Percentiles rank a stretch among this genome's conserved stretches.
These are phyloP conservation scores for Lasius fuliginosus DNA, from an alignment of 2,888 invertebrate species.

Conservation along the genomic window DNA sequence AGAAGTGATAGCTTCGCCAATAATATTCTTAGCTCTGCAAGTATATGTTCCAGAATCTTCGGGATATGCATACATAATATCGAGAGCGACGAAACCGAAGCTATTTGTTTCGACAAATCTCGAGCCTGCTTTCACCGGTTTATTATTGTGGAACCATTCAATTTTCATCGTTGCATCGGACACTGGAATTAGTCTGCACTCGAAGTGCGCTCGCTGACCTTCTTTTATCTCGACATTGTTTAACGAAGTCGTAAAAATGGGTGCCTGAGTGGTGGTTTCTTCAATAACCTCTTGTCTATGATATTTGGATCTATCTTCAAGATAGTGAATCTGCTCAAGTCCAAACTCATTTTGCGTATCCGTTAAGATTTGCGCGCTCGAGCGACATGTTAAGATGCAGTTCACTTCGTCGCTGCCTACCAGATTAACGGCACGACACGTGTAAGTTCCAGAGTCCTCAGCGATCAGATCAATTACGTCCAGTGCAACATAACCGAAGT, in stretches of 20 bases:
- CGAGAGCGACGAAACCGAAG: constrained; percentile 98
- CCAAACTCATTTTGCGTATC: constrained; percentile 95
- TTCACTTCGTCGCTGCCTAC: constrained; percentile 95
- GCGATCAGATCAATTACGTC: constrained; percentile 98
- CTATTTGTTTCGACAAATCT: constrained; percentile 98
- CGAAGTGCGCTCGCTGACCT: constrained; percentile 97
- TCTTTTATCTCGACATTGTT: constrained; percentile 97
- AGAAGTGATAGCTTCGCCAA: constrained; percentile 97
- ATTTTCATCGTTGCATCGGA: constrained; percentile 97
- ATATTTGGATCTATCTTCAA: constrained; percentile 94
- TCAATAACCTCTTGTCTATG: constrained; percentile 92
- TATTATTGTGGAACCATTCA: constrained; percentile 98
- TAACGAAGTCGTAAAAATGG: constrained; percentile 96
- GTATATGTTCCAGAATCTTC: constrained; percentile 99
- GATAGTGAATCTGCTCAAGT: constrained; percentile 94
- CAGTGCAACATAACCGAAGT: constrained; percentile 99
- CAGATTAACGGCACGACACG: constrained; percentile 96
- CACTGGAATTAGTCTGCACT: constrained; percentile 97
- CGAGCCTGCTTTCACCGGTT: constrained; percentile 96
- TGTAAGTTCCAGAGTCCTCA: constrained; percentile 98
- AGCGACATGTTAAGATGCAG: constrained; percentile 91
- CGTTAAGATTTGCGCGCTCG: constrained; percentile 93
- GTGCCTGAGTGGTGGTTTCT: constrained; percentile 95
- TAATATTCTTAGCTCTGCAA: constrained; percentile 95
- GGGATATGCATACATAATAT: constrained; percentile 97